These are phyloP conservation scores for Macquaria ambigua DNA, from an alignment of 2,113 vertebrate genomes.

Conservation along the genomic window DNA sequence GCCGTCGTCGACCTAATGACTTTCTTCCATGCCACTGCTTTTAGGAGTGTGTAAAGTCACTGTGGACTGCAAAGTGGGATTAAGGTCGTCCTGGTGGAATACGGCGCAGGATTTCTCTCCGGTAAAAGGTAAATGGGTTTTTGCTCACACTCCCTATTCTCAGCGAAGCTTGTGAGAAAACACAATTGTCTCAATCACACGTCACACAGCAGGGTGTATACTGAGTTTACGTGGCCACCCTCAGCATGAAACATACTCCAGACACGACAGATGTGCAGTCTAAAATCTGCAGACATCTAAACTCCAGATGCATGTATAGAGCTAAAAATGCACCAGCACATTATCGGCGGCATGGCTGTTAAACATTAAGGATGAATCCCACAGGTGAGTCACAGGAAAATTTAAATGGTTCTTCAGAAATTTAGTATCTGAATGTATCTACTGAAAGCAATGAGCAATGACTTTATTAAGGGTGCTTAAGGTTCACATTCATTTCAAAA, in stretches of 20 bases:
- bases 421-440: background rate
- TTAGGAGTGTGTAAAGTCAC: constrained; percentile 55
- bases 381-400: constrained; percentile 34
- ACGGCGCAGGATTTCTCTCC: constrained; percentile 48
- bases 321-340: constrained; percentile 11
- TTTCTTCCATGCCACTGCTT: constrained; percentile 58
- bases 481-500: background rate
- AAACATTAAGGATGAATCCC: constrained; percentile 1
- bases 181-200: constrained; percentile 35
- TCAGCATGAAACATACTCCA: background rate
- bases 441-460: background rate
- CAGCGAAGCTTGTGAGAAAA: constrained; percentile 32
- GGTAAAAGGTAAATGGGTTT: constrained; percentile 61
- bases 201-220: background rate
- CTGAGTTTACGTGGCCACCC: constrained; percentile 1
- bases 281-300: constrained; percentile 4
- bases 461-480: too few relatives aligned
- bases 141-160: constrained; percentile 30
- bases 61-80: constrained; percentile 69
- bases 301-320: background rate
- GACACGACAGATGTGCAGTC: background rate
- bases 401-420: constrained; percentile 11
- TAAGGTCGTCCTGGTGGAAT: constrained; percentile 65
- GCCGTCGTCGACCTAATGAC: constrained; percentile 56
- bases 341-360: background rate